Percentiles rank a stretch among this genome's conserved stretches.
phyloP scores from a whole-genome alignment of 2,113 vertebrate genomes.

The Blennius ocellaris region DNA sequence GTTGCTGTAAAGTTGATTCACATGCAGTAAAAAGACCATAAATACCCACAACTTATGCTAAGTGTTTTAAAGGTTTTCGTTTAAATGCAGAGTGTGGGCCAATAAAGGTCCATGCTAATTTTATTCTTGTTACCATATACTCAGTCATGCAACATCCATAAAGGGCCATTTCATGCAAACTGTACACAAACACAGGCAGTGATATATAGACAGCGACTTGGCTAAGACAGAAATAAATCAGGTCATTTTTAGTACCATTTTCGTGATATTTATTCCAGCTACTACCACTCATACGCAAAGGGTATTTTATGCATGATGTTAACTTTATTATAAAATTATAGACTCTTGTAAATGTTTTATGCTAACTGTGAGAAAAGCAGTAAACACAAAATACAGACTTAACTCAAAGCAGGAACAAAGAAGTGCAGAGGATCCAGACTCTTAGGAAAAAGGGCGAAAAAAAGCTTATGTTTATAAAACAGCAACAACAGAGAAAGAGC shows the following conservation, averaged over 20 bases:
- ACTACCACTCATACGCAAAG: not conserved
- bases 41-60: too few species aligned
- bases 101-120: too few species aligned
- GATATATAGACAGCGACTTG: not conserved
- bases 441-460: not conserved
- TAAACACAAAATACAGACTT: not conserved
- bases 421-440: not conserved
- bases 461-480: not conserved
- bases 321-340: not conserved
- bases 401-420: constrained; percentile 1
- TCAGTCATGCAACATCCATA: too few species aligned
- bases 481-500: constrained; percentile 6
- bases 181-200: not conserved
- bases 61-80: too few species aligned
- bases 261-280: not conserved
- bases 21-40: too few species aligned
- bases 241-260: not conserved
- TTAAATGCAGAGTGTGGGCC: too few species aligned
- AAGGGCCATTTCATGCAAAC: too few species aligned
- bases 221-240: not conserved
- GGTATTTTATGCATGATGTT: not conserved
- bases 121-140: too few species aligned
- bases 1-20: too few species aligned
- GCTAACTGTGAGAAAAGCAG: not conserved
- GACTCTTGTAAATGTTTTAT: not conserved